phyloP scores from a whole-genome alignment of 2,888 invertebrate genomes.

The Charanyca ferruginea region DNA sequence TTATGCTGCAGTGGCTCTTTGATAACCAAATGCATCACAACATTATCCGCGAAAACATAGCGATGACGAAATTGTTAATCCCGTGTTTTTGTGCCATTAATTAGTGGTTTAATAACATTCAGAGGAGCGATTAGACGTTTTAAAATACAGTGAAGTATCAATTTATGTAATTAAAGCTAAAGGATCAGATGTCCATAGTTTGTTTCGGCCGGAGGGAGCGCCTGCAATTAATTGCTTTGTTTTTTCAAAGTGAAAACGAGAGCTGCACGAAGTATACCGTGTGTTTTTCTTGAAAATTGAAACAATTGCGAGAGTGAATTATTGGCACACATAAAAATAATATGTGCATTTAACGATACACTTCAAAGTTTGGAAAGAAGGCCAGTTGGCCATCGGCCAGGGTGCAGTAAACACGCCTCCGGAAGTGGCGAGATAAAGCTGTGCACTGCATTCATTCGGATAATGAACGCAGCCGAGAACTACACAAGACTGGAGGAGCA shows the following conservation, averaged over 20 bases:
- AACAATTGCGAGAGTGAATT: slow-evolving; percentile 76
- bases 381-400: slow-evolving; percentile 85
- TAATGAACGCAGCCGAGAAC: slow-evolving; percentile 54
- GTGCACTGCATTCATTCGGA: slow-evolving; percentile 68
- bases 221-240: slow-evolving; percentile 56
- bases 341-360: slow-evolving; percentile 78
- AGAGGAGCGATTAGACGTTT: slow-evolving; percentile 12
- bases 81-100: slow-evolving; percentile 67
- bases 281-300: slow-evolving; percentile 70
- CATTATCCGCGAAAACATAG: slow-evolving; percentile 51
- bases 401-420: slow-evolving; percentile 77
- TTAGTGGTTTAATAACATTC: slow-evolving; percentile 66
- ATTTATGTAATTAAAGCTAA: slow-evolving; percentile 27
- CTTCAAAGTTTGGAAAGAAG: slow-evolving; percentile 75
- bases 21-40: slow-evolving; percentile 30
- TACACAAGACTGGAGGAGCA: slow-evolving; percentile 5
- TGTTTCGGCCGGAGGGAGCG: slow-evolving; percentile 3
- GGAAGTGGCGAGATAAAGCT: slow-evolving; percentile 79
- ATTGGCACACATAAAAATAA: slow-evolving; percentile 75
- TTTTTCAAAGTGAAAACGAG: slow-evolving; percentile 62
- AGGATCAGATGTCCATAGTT: slow-evolving; percentile 40
- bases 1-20: slow-evolving; percentile 1
- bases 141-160: slow-evolving; percentile 24
- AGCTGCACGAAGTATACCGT: slow-evolving; percentile 59
- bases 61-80: slow-evolving; percentile 66